Evolutionary conservation across 2,113 vertebrate species (phyloP), one percentile per base, ranked within the genome.

Genomic region (Xenotilapia flavipinnis): DNA sequence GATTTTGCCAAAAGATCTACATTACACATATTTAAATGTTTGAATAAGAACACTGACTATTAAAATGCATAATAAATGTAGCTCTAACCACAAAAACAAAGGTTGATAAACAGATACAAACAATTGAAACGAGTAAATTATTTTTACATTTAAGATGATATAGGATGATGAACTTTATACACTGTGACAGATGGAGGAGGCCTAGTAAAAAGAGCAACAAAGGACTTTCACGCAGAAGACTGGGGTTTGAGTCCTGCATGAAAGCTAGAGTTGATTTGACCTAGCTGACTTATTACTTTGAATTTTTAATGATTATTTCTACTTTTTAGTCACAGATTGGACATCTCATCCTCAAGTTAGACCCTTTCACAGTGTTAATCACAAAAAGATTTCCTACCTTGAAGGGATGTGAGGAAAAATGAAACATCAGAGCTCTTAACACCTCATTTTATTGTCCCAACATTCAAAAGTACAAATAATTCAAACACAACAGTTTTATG

Each of bases 391-490:
- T 51, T 77, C 45, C 70, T 31, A 28, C 26, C 15, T 49, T 77
- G 42, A 49, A 49, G 70, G 42, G 15, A 77, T 77, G 45, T 6
- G 14, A 77, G 26, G 26, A 77, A 77, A 68, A 77, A 77, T 51
- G 87, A 94, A 92, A 92, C 93, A 84, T 91, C 88, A 49, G 88
- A 96, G 93, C 95, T 97, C 96, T 97, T 95, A 96, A 98, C 98
- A 99, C 97, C 98, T 98, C 98, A 98, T 98, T 99, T 99, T 99
- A 99, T 99, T 99, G 98, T 99, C 98, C 98, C 98, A 98, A 99
- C 98, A 99, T 98, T 98, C 98, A 99, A 97, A 99, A 99, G 97
- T 99, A 99, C 98, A 99, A 99, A 99, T 98, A 98, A 99, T 99
- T 98, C 97, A 98, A 99, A 99, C 98, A 99, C 98, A 99, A 98